Evolutionary conservation across 2,113 vertebrate genomes (phyloP).

Genomic region (Pelmatolapia mariae): DNA sequence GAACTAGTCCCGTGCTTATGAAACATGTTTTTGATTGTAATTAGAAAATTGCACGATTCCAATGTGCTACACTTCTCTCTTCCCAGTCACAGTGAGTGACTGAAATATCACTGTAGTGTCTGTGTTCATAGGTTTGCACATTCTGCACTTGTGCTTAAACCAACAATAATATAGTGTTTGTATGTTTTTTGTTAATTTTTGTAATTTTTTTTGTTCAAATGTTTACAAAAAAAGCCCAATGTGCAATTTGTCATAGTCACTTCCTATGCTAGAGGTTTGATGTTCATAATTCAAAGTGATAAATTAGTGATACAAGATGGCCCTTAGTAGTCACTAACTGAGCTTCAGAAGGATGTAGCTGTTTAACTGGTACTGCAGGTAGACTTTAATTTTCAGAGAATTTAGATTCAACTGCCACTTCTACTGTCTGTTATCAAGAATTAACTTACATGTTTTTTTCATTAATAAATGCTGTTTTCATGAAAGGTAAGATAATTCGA

Average conservation of each 20-base stretch:
- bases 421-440: not conserved
- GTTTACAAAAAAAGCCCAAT: not conserved
- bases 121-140: not conserved
- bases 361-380: not conserved
- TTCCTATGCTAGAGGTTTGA: not conserved
- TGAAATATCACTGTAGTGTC: not conserved
- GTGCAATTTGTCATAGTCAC: not conserved
- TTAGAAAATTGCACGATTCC: not conserved
- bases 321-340: not conserved
- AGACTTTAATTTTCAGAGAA: not conserved
- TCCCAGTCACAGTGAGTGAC: not conserved
- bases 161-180: not conserved
- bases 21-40: not conserved
- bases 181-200: not conserved
- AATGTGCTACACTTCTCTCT: not conserved
- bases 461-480: not conserved
- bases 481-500: not conserved
- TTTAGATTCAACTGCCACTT: not conserved
- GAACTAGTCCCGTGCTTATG: not conserved
- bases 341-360: not conserved
- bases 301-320: not conserved
- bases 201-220: not conserved
- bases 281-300: not conserved
- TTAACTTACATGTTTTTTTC: not conserved
- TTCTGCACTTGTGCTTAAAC: not conserved